Evolutionary conservation across 2,888 invertebrate genomes (phyloP), one percentile per base, ranked within the genome.

Genomic region (Apodemia mormo): DNA sequence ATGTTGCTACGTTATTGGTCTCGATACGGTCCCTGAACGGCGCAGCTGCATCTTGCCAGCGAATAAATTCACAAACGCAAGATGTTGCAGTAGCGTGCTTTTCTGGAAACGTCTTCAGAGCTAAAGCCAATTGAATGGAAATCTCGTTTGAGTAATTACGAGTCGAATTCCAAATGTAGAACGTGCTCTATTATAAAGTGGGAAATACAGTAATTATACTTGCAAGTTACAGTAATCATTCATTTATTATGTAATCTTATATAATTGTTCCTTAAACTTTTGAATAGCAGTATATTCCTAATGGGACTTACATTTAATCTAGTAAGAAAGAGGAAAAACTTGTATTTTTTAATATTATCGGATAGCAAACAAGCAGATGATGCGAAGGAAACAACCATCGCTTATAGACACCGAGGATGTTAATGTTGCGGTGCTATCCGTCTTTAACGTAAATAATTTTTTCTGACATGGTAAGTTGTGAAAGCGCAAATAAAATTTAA

Each of bases 71-170:
- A 30, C 30, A 30, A 29, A 61, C 61, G 61, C 61, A 61, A 61
- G 61, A 61, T 29, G 33, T 37, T 37, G 61, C 61, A 61, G 5
- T 5, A n/a, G n/a, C n/a, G n/a, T 14, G 61, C 56, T 54, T 29
- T 37, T 8, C 61, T 61, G 61, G 61, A 61, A 61, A 61, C 61
- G 61, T 61, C 61, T 61, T 61, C 61, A 37, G 61, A 30, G 58
- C 49, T 22, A 7, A 52, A 52, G 52, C 61, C 33, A 61, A 61
- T 61, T 61, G 61, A 61, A 61, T 37, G 61, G 61, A 61, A 61
- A 61, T 61, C 61, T 61, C 37, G 61, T 61, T 61, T 61, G 61
- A 61, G 33, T 14, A 33, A 61, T 61, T 61, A 61, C 61, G 10
- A n/a, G 7, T 61, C n/a, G 33, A n/a, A 37, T 33, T 61, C 61